Evolutionary conservation across 92 coral and sea anemone species (phyloP), one percentile per base, ranked within the genome.

Genomic region (Parazoanthus darwini): DNA sequence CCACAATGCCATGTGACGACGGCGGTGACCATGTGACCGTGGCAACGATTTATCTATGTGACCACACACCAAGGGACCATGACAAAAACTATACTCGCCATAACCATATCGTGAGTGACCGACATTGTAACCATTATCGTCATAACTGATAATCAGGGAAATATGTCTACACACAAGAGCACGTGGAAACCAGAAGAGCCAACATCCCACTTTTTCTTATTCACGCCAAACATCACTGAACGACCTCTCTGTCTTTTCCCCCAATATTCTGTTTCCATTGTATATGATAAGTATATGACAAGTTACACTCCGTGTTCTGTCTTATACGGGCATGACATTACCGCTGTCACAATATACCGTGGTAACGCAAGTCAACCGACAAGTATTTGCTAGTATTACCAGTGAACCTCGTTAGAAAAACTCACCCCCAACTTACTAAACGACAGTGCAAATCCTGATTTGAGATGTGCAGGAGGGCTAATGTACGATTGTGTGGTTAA

Each of bases 291-390:
- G 26, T 23, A 42, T 33, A 73, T 35, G 13, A 70, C 14, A n/a
- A 36, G 26, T 23, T 29, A 73, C 18, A 73, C 77, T 73, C 20
- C 16, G 42, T 73, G 22, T 63, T 63, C 26, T 63, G 25, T 3
- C 51, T 23, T 58, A 42, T 58, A 42, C 46, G 33, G 6, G 50
- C 59, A 74, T n/a, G 85, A 66, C 74, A 63, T 22, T 81, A 59
- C 85, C 37, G 39, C 72, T 81, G 85, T 81, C 85, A 81, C 74
- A 11, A 22, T 77, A 44, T 81, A 39, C 85, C 85, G 20, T 59
- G 73, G 51, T 42, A 59, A 36, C 29, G 15, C 50, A 48, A 48
- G 51, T 48, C 51, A 35, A 81, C 51, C 48, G 35, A 81, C 26
- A 79, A 33, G 67, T 29, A 29, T 6, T 54, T 33, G 5, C 42